These are phyloP conservation scores for Sclerurus mexicanus DNA, from an alignment of 2,113 vertebrate species.

Conservation along the genomic window DNA sequence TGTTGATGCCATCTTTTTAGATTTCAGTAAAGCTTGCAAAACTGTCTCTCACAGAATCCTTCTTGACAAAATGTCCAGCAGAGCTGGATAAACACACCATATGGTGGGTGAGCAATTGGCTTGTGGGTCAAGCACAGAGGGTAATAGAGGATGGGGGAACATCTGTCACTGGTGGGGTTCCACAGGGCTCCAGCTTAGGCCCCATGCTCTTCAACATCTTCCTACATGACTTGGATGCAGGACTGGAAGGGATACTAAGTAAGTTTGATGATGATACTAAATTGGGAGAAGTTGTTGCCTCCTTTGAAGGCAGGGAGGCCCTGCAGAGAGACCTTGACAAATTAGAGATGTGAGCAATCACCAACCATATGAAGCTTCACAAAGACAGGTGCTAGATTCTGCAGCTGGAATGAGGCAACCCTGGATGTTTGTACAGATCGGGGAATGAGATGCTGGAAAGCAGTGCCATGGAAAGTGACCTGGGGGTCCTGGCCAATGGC, in stretches of 20 bases:
- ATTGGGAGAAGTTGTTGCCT: not conserved
- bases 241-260: not conserved
- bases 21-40: no score
- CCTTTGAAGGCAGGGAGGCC: not conserved
- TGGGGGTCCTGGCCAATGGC: fast-evolving
- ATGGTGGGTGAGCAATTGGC: not conserved
- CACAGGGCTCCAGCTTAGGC: not conserved
- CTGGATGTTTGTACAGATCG: not conserved
- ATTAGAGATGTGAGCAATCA: not conserved
- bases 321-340: not conserved
- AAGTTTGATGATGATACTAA: not conserved
- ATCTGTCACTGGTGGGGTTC: not conserved
- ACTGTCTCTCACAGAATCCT: no score
- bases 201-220: not conserved
- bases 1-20: no score
- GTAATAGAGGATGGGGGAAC: no score
- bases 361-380: not conserved
- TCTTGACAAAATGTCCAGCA: no score
- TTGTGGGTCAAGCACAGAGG: no score
- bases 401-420: not conserved
- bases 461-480: not conserved
- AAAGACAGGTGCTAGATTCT: not conserved
- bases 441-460: not conserved
- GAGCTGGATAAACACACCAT: no score
- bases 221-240: not conserved